Evolutionary conservation across 2,113 vertebrate genomes (phyloP).

Genomic region (Talpa occidentalis): DNA sequence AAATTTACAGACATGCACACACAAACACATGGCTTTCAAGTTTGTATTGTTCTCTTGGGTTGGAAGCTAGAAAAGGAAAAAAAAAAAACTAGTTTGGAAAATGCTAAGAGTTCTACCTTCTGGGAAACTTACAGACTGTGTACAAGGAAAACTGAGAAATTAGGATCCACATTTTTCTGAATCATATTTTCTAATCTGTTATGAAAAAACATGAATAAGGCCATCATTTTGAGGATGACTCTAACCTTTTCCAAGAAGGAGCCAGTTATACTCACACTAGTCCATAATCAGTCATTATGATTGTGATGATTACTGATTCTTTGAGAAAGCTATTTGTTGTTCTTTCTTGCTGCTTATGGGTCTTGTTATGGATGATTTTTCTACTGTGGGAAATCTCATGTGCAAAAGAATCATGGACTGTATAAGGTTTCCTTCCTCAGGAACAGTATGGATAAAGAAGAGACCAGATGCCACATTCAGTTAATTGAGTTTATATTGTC

Average conservation of each 20-base stretch:
- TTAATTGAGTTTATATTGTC: background rate
- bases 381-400: background rate
- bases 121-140: background rate
- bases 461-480: background rate
- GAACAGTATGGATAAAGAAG: background rate
- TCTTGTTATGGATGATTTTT: background rate
- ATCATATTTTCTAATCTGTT: background rate
- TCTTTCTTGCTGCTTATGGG: background rate
- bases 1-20: background rate
- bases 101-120: background rate
- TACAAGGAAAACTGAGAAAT: background rate
- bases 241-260: constrained; percentile 18
- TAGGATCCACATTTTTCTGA: background rate
- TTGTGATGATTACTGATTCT: no score
- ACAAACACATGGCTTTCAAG: background rate
- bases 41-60: constrained; percentile 2
- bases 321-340: background rate
- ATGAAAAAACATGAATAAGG: background rate
- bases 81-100: background rate
- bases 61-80: background rate
- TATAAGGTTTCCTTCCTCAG: background rate
- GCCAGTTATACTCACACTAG: background rate
- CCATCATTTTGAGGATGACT: background rate
- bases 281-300: background rate
- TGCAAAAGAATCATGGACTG: background rate